These are phyloP conservation scores for Chloroceryle inda DNA, from an alignment of 2,797 vertebrate species.

Conservation along the genomic window DNA sequence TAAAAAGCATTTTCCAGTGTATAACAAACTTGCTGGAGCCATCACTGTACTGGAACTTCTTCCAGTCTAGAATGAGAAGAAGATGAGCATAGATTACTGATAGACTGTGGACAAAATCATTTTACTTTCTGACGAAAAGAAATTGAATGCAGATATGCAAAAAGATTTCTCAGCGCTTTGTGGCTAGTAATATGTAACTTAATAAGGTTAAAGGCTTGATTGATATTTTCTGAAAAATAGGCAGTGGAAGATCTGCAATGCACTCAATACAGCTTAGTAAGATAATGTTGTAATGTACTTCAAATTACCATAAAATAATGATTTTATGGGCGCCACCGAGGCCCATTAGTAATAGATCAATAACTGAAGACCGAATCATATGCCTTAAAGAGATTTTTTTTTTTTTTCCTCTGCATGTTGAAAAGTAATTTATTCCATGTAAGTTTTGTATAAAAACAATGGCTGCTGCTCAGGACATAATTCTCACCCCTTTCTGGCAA, in stretches of 20 bases:
- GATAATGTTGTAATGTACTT: not conserved
- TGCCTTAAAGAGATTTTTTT: not conserved
- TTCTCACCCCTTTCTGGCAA: not conserved
- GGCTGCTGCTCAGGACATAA: not conserved
- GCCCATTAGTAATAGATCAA: not conserved
- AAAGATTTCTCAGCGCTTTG: not conserved
- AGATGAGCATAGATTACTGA: not conserved
- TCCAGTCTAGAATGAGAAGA: not conserved
- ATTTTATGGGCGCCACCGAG: not conserved
- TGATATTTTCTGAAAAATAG: not conserved
- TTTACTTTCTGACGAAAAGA: not conserved
- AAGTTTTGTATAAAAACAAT: not conserved
- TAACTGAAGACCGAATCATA: not conserved
- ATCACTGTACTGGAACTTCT: not conserved
- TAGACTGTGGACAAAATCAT: not conserved
- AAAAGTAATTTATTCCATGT: not conserved
- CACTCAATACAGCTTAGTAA: not conserved
- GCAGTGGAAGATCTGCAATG: not conserved
- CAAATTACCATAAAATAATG: not conserved
- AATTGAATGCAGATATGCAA: not conserved
- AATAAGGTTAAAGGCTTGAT: not conserved
- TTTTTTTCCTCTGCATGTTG: not conserved
- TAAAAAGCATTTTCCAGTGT: not conserved
- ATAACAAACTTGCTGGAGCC: not conserved
- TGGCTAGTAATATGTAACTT: not conserved